A percentile compares a stretch with the other conserved stretches of the same genome.
phyloP scores from a whole-genome alignment of 2,888 invertebrate genomes.

The Craniophora ligustri region DNA sequence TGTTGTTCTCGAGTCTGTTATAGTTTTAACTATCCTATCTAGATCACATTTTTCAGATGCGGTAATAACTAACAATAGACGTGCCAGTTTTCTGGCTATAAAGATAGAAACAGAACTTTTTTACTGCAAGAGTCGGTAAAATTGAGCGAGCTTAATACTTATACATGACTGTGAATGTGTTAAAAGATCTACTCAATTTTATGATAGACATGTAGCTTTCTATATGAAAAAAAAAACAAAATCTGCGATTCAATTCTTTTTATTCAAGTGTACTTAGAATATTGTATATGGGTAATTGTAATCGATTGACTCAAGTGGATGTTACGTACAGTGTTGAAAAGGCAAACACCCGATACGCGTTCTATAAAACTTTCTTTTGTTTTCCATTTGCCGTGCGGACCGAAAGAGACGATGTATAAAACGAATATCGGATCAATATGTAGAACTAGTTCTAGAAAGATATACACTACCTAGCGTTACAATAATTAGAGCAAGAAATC shows the following conservation, averaged over 20 bases:
- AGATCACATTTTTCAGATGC: conserved; percentile 24
- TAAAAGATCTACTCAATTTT: conserved; percentile 9
- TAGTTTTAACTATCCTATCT: conserved; percentile 32
- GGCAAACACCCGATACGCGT: conserved; percentile 54
- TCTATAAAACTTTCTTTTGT: conserved; percentile 60
- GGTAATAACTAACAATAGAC: conserved; percentile 21
- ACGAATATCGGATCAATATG: conserved; percentile 8
- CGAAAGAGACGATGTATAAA: conserved; percentile 15
- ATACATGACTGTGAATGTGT: not conserved
- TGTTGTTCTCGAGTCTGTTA: not conserved
- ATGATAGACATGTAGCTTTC: conserved; percentile 33
- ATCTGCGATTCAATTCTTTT: conserved; percentile 3
- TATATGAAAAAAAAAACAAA: conserved; percentile 20
- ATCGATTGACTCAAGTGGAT: conserved; percentile 48
- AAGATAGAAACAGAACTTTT: conserved; percentile 13
- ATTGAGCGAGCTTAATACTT: no score
- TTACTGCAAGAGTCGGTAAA: no score
- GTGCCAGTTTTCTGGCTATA: conserved; percentile 22
- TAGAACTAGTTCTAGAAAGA: not conserved
- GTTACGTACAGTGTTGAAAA: conserved; percentile 49
- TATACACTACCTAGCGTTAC: not conserved
- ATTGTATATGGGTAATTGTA: conserved; percentile 28
- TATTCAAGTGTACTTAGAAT: no score
- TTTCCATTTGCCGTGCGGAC: conserved; percentile 16
- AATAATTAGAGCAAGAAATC: not conserved